phyloP scores from a whole-genome alignment of 2,797 vertebrate genomes.

The Oreochromis mossambicus region DNA sequence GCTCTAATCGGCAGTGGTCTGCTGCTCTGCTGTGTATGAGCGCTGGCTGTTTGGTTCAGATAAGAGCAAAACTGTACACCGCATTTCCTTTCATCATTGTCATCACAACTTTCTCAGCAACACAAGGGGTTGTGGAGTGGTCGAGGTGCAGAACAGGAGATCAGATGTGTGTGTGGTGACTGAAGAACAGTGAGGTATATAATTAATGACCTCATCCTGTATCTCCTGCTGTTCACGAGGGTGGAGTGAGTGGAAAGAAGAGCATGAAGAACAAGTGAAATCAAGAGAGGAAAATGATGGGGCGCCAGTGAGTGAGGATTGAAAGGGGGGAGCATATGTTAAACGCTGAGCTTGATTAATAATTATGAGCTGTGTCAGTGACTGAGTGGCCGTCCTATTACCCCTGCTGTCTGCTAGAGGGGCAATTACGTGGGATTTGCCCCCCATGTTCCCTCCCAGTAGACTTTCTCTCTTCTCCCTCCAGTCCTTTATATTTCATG shows the following conservation, averaged over 20 bases:
- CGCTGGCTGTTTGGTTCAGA: constrained; percentile 28
- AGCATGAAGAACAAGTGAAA: constrained; percentile 12
- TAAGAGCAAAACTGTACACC: constrained; percentile 31
- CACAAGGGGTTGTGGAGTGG: background rate
- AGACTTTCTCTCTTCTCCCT: background rate
- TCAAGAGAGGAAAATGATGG: constrained; percentile 10
- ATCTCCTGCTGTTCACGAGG: constrained; percentile 51
- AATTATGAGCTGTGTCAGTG: constrained; percentile 57
- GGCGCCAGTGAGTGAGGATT: background rate
- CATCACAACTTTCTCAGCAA: constrained; percentile 33
- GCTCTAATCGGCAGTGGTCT: constrained; percentile 30
- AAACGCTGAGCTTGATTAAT: constrained; percentile 52
- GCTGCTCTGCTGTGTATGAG: constrained; percentile 3
- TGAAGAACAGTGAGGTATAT: constrained; percentile 49
- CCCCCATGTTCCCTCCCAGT: background rate
- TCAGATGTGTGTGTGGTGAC: constrained; percentile 10
- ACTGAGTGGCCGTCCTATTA: constrained; percentile 34
- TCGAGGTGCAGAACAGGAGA: constrained; percentile 43
- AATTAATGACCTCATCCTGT: constrained; percentile 68
- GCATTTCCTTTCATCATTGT: constrained; percentile 26
- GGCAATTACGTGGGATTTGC: constrained; percentile 46
- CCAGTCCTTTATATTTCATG: constrained; percentile 9
- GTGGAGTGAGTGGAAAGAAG: constrained; percentile 14
- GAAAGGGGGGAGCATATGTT: constrained; percentile 48
- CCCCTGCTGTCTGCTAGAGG: constrained; percentile 46